A percentile compares a stretch with the other conserved stretches of the same genome.
Conservation (phyloP, 92 coral and sea anemone species). For the Muricea muricata region DNA sequence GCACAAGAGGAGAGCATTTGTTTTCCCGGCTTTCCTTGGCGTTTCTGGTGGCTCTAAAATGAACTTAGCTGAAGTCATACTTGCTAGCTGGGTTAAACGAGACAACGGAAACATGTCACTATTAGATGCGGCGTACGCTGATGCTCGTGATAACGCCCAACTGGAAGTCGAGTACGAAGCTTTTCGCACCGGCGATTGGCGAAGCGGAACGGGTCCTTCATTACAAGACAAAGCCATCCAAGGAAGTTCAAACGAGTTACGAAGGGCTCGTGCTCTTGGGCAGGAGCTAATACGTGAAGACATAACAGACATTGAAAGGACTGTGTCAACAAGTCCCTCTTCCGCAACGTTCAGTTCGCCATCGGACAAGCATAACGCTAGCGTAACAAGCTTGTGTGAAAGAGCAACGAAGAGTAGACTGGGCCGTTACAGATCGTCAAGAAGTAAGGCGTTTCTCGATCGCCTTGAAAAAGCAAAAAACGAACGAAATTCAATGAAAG, state of each 20-base stretch:
- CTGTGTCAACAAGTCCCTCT: neutral
- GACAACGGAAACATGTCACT: constrained; percentile 58
- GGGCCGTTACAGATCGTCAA: too few species aligned
- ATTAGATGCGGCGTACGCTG: constrained; percentile 56
- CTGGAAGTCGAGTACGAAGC: constrained; percentile 51
- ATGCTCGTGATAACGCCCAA: constrained; percentile 52
- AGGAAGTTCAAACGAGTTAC: neutral
- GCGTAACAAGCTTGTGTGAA: neutral
- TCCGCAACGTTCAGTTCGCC: neutral
- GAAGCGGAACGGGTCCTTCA: constrained; percentile 50
- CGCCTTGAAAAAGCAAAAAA: too few species aligned
- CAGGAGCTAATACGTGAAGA: constrained; percentile 4
- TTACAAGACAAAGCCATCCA: neutral
- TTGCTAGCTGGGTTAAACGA: constrained; percentile 62
- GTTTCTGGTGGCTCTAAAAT: constrained; percentile 28
- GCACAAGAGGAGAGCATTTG: constrained; percentile 57
- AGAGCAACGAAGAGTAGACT: neutral
- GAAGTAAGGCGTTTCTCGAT: too few species aligned
- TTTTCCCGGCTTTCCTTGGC: constrained; percentile 55
- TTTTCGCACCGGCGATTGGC: constrained; percentile 31
- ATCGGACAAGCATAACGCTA: neutral
- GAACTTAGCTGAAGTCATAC: constrained; percentile 41
- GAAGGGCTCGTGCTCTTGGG: neutral
- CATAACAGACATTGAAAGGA: neutral
- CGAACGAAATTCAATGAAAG: too few species aligned